Evolutionary conservation across 1,140 invertebrate genomes (phyloP).

Genomic region (Cydia splendana): DNA sequence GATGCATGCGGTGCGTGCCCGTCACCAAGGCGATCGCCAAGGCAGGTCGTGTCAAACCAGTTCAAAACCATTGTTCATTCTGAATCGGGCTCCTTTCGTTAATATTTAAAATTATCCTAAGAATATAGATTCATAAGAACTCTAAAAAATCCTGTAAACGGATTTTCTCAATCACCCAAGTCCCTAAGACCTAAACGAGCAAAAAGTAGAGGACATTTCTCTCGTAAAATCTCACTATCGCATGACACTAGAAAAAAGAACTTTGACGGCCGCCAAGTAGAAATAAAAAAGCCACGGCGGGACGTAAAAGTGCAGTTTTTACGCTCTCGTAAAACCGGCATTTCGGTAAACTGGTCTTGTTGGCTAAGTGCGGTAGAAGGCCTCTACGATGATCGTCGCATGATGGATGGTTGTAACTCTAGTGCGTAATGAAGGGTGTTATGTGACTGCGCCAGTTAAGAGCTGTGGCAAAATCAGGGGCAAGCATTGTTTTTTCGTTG

Average conservation of each 20-base stretch:
- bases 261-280: conserved; percentile 55
- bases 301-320: conserved; percentile 31
- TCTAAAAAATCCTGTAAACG: not conserved
- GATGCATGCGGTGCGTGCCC: too few relatives aligned
- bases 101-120: not conserved
- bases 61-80: too few relatives aligned
- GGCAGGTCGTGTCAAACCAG: too few relatives aligned
- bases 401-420: not conserved
- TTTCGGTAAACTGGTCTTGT: conserved; percentile 36
- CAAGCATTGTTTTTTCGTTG: too few relatives aligned
- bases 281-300: conserved; percentile 56
- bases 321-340: conserved; percentile 2
- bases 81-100: too few relatives aligned
- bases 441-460: not conserved
- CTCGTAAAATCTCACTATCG: conserved; percentile 57
- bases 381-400: conserved; percentile 37
- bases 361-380: conserved; percentile 35
- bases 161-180: not conserved
- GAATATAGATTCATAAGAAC: not conserved
- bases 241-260: conserved; percentile 53
- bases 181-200: not conserved
- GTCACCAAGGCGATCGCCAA: too few relatives aligned
- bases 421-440: conserved; percentile 13
- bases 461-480: conserved; percentile 35
- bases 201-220: conserved; percentile 16